phyloP scores from a whole-genome alignment of 2,113 vertebrate species.

The Chiloscyllium plagiosum region DNA sequence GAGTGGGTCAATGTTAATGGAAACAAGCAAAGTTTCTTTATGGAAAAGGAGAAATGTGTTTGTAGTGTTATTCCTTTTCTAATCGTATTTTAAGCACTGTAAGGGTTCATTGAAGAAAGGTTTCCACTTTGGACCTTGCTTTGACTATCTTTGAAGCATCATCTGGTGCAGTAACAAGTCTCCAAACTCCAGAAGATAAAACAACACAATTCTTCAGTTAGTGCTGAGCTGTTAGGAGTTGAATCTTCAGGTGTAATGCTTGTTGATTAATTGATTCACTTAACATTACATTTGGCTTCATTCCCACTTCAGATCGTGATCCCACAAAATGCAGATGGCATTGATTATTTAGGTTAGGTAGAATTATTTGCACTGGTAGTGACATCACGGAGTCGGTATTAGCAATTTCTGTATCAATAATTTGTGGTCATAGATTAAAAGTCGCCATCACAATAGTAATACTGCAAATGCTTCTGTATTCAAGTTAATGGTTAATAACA shows the following conservation, averaged over 20 bases:
- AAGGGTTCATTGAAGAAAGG: neutral
- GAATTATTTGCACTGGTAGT: neutral
- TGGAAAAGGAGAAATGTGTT: neutral
- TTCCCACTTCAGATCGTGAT: neutral
- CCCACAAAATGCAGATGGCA: neutral
- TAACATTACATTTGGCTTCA: neutral
- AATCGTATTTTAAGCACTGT: neutral
- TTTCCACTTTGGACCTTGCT: neutral
- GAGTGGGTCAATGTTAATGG: neutral
- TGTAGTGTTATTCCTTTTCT: neutral
- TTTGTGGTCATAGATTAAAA: constrained; percentile 8
- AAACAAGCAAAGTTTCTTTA: neutral
- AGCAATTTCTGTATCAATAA: neutral
- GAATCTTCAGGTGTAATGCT: neutral
- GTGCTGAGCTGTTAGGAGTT: constrained; percentile 4
- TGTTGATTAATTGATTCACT: neutral
- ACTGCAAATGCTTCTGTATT: neutral
- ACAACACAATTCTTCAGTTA: neutral
- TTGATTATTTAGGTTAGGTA: neutral
- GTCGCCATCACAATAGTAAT: too few relatives aligned
- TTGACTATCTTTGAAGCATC: neutral
- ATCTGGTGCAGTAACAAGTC: too few relatives aligned
- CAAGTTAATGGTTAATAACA: neutral
- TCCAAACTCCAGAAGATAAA: neutral
- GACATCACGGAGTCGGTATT: neutral